Base-by-base conservation (phyloP, 2,888 invertebrate species). In the Gonocerus acuteangulatus region DNA sequence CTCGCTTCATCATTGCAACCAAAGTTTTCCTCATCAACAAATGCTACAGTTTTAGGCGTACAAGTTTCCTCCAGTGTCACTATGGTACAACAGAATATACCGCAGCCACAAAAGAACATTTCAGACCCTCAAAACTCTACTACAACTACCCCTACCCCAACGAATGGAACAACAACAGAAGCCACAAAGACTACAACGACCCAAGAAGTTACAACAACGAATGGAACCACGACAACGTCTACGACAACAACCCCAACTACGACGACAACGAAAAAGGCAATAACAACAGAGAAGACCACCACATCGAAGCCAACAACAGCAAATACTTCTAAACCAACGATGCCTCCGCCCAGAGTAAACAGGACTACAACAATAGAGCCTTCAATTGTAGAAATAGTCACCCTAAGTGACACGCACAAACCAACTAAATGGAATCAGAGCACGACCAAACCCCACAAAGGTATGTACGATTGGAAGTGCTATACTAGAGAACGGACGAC, bases 331-430 rank as follows among this genome's bases (percentile, higher is more conserved):
- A 62, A 67, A 2, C 47, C 42, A 15, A n/a, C n/a, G n/a, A n/a
- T n/a, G n/a, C n/a, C n/a, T n/a, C n/a, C n/a, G n/a, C n/a, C n/a
- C n/a, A n/a, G n/a, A n/a, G n/a, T n/a, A n/a, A n/a, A n/a, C n/a
- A 48, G 58, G n/a, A 56, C 51, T 9, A 48, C 63, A 11, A 69
- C 71, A 58, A 69, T 65, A 15, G 63, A 65, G 36, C 63, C 65
- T 2, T 65, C 65, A 9, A 65, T 65, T 11, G 48, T 63, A 15
- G 65, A 65, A 36, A 44, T 61, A n/a, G 61, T 18, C 16, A 45
- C 48, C 18, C 18, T 23, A 44, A 21, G 32, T 21, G 39, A 32
- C 18, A 42, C 22, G 11, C 62, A 62, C 48, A 52, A 60, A 27
- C 62, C 62, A 27, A 62, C 62, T 6, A 52, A 52, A 16, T 62